Percentiles rank a stretch among this genome's conserved stretches.
Evolutionary conservation across 2,113 vertebrate genomes (phyloP).

Genomic region (Sceloporus undulatus): DNA sequence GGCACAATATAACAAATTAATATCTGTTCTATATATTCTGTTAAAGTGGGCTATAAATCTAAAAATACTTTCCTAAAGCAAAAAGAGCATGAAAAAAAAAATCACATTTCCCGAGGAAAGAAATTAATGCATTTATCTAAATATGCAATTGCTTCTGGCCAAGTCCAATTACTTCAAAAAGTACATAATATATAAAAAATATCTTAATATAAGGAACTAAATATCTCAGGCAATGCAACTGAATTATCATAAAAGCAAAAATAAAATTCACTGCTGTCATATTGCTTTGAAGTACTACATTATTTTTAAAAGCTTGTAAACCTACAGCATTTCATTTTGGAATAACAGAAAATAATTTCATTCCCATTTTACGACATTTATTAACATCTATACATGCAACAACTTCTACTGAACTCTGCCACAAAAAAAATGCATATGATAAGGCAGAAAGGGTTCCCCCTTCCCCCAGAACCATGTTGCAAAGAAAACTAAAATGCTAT

Average conservation of each 20-base stretch:
- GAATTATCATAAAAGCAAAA: conserved; percentile 31
- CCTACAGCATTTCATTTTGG: conserved; percentile 33
- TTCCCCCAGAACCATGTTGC: conserved; percentile 29
- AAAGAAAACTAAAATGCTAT: conserved; percentile 60
- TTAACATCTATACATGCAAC: neutral
- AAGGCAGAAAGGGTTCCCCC: neutral
- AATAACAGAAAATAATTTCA: conserved; percentile 47
- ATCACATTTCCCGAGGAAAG: neutral
- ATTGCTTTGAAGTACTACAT: neutral
- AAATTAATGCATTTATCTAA: neutral
- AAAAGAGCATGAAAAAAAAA: neutral
- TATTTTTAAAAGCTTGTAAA: neutral
- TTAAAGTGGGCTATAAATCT: neutral
- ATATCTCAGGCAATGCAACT: neutral
- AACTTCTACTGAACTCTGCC: neutral
- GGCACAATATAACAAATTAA: neutral
- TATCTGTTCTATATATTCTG: conserved; percentile 9
- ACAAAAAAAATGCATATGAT: conserved; percentile 46
- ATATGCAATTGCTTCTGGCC: conserved; percentile 10
- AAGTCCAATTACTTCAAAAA: neutral
- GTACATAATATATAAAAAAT: neutral
- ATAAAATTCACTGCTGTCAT: neutral
- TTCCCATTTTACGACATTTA: conserved; percentile 38
- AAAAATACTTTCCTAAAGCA: neutral
- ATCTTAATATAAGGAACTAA: neutral